These are phyloP conservation scores for Zosterops hypoxanthus DNA, from an alignment of 2,113 vertebrate genomes.

Conservation along the genomic window DNA sequence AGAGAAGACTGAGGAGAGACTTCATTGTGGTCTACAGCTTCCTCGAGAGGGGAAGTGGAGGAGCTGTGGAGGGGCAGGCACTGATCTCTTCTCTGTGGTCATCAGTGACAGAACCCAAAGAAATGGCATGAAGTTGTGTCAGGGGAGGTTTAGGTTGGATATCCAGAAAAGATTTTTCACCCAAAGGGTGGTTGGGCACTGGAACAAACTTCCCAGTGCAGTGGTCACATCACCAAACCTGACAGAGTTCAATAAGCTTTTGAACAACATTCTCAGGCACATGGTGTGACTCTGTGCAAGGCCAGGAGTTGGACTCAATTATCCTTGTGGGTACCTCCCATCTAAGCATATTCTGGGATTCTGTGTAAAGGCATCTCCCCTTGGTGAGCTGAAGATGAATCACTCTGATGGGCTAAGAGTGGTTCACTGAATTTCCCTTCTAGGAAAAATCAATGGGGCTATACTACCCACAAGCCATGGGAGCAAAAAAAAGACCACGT, in stretches of 20 bases:
- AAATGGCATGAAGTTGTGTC: too few species aligned
- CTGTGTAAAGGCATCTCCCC: not conserved
- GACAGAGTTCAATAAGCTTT: not conserved
- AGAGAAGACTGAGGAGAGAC: too few species aligned
- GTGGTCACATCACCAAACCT: not conserved
- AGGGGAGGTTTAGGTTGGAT: too few species aligned
- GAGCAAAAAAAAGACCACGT: not conserved
- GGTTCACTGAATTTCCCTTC: not conserved
- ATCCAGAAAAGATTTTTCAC: not conserved
- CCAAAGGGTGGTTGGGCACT: not conserved
- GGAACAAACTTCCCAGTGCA: not conserved
- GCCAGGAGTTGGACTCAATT: not conserved
- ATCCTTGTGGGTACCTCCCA: not conserved
- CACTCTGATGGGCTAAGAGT: not conserved
- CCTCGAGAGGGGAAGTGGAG: too few species aligned
- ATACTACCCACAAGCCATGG: not conserved
- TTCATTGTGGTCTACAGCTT: too few species aligned
- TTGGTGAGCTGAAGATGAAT: not conserved
- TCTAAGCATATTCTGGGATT: not conserved
- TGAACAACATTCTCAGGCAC: not conserved
- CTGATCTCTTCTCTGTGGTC: too few species aligned
- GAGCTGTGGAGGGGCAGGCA: too few species aligned
- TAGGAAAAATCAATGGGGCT: not conserved
- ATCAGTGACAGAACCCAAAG: too few species aligned
- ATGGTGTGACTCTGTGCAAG: not conserved